phyloP scores from a whole-genome alignment of 2,888 invertebrate species.

The Synergus gifuensis region DNA sequence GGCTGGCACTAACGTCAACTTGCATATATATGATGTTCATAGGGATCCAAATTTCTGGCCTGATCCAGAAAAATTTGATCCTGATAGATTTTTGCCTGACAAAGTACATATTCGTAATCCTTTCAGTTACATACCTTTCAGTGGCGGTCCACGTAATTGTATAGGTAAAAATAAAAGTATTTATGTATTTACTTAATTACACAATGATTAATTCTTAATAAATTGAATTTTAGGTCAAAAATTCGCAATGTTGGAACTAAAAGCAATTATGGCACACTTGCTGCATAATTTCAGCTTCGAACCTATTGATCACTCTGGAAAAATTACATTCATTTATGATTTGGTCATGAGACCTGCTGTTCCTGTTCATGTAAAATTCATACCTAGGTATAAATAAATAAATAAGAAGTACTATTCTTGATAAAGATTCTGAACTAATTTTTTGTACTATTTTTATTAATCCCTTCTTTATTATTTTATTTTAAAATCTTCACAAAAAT shows the following conservation, averaged over 20 bases:
- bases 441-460: neutral
- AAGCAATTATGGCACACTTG: constrained; percentile 60
- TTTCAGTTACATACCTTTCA: constrained; percentile 84
- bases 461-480: no score
- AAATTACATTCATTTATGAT: constrained; percentile 54
- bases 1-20: constrained; percentile 77
- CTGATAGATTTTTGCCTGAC: constrained; percentile 85
- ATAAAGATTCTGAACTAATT: constrained; percentile 54
- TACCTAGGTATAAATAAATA: no score
- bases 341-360: constrained; percentile 60
- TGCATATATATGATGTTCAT: constrained; percentile 83
- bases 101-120: constrained; percentile 79
- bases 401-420: no score
- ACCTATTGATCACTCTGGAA: constrained; percentile 56
- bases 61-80: constrained; percentile 83
- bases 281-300: constrained; percentile 65
- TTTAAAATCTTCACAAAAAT: no score
- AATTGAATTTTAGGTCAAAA: constrained; percentile 55
- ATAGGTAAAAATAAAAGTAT: constrained; percentile 78
- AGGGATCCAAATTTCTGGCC: constrained; percentile 82
- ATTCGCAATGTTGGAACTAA: constrained; percentile 68
- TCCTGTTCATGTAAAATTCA: constrained; percentile 46
- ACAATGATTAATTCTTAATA: neutral
- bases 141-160: constrained; percentile 85
- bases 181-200: constrained; percentile 51